A percentile compares a stretch with the other conserved stretches of the same genome.
Conservation (phyloP, 2,797 vertebrate species). For the Xenops minutus region DNA sequence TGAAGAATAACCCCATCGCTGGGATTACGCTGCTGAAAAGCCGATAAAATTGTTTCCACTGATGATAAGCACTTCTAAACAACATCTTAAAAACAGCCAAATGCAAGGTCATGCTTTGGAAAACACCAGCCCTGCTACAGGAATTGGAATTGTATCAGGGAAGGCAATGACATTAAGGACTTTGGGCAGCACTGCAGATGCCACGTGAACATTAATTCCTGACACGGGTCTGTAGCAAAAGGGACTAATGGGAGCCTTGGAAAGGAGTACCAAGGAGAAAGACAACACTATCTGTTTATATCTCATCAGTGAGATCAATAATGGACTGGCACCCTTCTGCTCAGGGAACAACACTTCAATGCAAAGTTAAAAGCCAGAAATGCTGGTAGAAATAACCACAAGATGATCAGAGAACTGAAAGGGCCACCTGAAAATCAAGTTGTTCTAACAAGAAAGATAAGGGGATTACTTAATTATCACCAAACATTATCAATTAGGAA, state of each 20-base stretch:
- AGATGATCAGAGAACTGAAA: background rate
- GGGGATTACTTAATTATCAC: background rate
- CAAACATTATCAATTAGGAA: background rate
- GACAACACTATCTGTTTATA: background rate
- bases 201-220: background rate
- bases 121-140: background rate
- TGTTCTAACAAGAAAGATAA: background rate
- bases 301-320: background rate
- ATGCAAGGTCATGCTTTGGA: background rate
- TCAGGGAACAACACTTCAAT: background rate
- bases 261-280: background rate
- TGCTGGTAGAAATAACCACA: background rate
- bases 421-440: background rate
- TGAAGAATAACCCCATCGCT: rapidly evolving
- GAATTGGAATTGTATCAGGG: background rate
- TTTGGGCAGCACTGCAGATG: background rate
- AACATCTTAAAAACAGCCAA: background rate
- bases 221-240: background rate
- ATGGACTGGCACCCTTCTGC: background rate
- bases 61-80: background rate
- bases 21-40: background rate
- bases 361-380: background rate
- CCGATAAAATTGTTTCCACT: background rate
- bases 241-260: background rate
- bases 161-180: background rate